Evolutionary conservation across 2,888 invertebrate species (phyloP).

Genomic region (Drosophila affinis): DNA sequence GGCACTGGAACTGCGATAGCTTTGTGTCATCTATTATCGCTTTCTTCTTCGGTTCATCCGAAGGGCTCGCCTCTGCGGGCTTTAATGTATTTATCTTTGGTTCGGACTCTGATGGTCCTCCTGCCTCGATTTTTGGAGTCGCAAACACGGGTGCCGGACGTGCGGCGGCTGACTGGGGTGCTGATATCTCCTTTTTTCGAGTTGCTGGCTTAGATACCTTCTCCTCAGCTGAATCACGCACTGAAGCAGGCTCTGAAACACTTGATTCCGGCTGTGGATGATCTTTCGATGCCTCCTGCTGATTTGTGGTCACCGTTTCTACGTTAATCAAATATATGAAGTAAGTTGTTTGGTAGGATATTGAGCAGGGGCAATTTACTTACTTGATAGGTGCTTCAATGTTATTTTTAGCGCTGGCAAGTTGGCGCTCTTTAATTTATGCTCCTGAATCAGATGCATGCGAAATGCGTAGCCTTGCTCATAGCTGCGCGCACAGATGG

Average conservation of each 20-base stretch:
- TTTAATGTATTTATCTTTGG: neutral
- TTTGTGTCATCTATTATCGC: neutral
- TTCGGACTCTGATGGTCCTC: neutral
- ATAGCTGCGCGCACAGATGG: conserved; percentile 61
- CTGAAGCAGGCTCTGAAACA: neutral
- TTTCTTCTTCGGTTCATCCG: neutral
- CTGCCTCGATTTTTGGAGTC: neutral
- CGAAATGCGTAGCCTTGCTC: conserved; percentile 57
- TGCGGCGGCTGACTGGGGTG: no score
- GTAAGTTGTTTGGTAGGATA: neutral
- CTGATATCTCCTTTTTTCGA: neutral
- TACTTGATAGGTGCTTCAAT: conserved; percentile 53
- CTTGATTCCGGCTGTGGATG: neutral
- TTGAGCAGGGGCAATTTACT: conserved; percentile 19
- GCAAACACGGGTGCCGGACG: neutral
- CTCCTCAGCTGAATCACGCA: neutral
- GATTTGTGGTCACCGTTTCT: neutral
- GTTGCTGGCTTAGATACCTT: neutral
- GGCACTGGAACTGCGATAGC: conserved; percentile 52
- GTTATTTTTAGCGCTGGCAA: conserved; percentile 46
- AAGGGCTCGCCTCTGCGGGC: neutral
- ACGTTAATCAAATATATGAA: neutral
- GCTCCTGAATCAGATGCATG: conserved; percentile 56
- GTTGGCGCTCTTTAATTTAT: conserved; percentile 35
- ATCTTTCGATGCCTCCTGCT: neutral